Conservation (phyloP, 2,113 vertebrate species). For the Tachycineta bicolor region DNA sequence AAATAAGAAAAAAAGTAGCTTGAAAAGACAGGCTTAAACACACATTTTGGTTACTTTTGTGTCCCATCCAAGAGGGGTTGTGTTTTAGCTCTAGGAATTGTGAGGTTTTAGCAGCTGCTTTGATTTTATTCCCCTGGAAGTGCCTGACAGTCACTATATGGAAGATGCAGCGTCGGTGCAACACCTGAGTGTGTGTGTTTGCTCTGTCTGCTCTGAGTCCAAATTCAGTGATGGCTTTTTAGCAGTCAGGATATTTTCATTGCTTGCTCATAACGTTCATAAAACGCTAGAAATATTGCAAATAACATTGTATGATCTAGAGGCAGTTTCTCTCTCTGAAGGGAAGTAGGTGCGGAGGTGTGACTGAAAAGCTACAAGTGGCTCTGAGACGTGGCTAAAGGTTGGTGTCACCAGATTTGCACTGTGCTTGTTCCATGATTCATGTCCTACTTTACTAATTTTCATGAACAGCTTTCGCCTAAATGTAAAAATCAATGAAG, state of each 20-base stretch:
- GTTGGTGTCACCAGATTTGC: background rate
- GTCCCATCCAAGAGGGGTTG: background rate
- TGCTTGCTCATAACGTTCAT: background rate
- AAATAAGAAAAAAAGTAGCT: background rate
- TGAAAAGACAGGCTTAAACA: background rate
- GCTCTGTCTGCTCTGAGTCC: background rate
- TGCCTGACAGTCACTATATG: background rate
- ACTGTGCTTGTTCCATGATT: background rate
- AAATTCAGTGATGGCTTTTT: background rate
- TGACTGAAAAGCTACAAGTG: background rate
- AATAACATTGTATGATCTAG: background rate
- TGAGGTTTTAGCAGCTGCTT: background rate
- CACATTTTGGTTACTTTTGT: background rate
- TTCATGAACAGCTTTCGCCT: background rate
- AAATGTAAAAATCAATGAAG: conserved; percentile 22
- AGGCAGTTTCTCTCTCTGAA: background rate
- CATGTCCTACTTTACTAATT: conserved; percentile 3
- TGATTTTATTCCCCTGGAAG: background rate
- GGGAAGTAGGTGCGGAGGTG: background rate
- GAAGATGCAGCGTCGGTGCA: background rate
- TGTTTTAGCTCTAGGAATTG: background rate
- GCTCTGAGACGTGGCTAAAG: background rate
- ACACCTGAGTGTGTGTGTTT: background rate
- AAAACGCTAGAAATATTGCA: background rate
- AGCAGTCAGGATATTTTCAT: background rate